These are phyloP conservation scores for Zosterops hypoxanthus DNA, from an alignment of 2,113 vertebrate genomes.

Conservation along the genomic window DNA sequence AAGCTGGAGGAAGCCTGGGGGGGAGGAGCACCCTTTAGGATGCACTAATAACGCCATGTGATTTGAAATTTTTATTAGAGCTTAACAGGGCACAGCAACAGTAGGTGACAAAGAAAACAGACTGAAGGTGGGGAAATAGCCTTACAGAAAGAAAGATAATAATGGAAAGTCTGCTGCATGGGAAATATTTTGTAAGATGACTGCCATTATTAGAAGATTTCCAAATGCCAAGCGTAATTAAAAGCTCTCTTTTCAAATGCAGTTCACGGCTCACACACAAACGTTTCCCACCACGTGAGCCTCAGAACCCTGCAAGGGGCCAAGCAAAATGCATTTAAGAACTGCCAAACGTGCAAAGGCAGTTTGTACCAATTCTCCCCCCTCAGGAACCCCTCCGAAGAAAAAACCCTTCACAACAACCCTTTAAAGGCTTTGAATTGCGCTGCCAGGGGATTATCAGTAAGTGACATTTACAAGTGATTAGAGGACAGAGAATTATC, in stretches of 20 bases:
- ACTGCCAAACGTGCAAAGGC: slow-evolving; percentile 60
- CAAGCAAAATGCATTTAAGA: slow-evolving; percentile 54
- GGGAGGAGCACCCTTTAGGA: slow-evolving; percentile 46
- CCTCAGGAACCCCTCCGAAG: neutral
- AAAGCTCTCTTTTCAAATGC: slow-evolving; percentile 67
- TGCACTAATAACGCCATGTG: slow-evolving; percentile 10
- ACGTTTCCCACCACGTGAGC: slow-evolving; percentile 49
- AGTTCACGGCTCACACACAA: slow-evolving; percentile 54
- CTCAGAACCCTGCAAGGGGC: slow-evolving; percentile 55
- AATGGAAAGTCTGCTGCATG: slow-evolving; percentile 32
- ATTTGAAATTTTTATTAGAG: slow-evolving; percentile 58
- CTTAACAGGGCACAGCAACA: slow-evolving; percentile 45
- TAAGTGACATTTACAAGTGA: slow-evolving; percentile 66
- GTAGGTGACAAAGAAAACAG: slow-evolving; percentile 61
- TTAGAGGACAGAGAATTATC: slow-evolving; percentile 65
- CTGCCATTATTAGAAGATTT: slow-evolving; percentile 45
- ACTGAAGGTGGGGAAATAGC: slow-evolving; percentile 4
- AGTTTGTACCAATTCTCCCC: slow-evolving; percentile 19
- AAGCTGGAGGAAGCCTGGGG: slow-evolving; percentile 20
- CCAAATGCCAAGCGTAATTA: slow-evolving; percentile 57
- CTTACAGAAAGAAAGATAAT: neutral
- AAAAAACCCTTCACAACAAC: slow-evolving; percentile 47
- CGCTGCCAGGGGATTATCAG: slow-evolving; percentile 51
- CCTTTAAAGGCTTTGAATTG: slow-evolving; percentile 64
- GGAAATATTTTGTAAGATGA: slow-evolving; percentile 62